Evolutionary conservation across 1,140 invertebrate species (phyloP).

Genomic region (Chironomus tepperi): DNA sequence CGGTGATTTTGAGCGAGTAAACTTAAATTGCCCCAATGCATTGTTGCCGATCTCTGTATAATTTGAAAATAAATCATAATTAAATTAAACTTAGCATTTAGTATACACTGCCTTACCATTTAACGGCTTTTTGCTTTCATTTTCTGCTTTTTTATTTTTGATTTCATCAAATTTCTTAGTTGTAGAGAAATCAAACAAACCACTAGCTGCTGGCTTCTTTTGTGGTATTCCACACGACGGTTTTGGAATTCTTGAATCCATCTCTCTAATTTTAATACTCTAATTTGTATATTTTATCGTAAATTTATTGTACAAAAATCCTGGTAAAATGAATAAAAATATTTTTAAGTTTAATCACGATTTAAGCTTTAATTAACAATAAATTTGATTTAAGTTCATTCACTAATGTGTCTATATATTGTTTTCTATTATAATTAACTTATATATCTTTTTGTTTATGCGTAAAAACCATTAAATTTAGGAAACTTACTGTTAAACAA

Average conservation of each 20-base stretch:
- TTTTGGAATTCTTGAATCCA: background rate
- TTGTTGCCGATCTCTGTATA: background rate
- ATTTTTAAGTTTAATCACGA: too few species aligned
- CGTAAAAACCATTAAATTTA: too few species aligned
- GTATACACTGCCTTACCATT: background rate
- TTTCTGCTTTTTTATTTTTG: background rate
- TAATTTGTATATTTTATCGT: too few species aligned
- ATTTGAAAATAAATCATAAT: background rate
- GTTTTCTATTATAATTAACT: too few species aligned
- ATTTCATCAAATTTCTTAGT: background rate
- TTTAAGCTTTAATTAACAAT: too few species aligned
- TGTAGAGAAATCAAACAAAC: background rate
- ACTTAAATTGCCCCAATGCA: background rate
- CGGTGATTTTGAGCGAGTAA: background rate
- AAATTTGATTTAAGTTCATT: too few species aligned
- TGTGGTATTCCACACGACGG: background rate
- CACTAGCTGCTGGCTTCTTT: background rate
- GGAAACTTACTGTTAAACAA: too few species aligned
- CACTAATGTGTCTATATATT: too few species aligned
- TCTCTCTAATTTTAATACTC: background rate
- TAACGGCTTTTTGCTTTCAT: background rate
- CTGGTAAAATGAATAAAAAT: too few species aligned
- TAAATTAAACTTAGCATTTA: too few species aligned
- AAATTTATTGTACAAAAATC: too few species aligned
- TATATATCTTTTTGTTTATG: too few species aligned